Conservation (phyloP, 1,140 invertebrate genomes). For the Drosophila carrolli region DNA sequence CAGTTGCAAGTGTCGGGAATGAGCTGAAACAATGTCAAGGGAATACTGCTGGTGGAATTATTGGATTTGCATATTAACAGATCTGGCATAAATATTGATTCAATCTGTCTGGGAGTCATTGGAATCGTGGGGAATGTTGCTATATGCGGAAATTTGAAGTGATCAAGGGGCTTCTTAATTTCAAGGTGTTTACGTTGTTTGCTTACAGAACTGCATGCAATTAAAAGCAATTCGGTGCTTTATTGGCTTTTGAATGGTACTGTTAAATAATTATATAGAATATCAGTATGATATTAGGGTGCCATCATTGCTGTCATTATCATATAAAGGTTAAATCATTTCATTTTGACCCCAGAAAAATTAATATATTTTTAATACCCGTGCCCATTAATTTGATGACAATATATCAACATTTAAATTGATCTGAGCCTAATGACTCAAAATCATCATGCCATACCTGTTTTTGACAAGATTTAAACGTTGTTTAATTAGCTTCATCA, state of each 20-base stretch:
- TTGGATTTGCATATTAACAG: constrained; percentile 48
- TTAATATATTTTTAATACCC: background rate
- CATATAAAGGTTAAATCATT: background rate
- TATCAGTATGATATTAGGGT: background rate
- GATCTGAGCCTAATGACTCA: background rate
- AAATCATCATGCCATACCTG: background rate
- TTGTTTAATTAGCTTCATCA: background rate
- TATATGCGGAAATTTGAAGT: constrained; percentile 27
- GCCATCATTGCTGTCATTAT: constrained; percentile 3
- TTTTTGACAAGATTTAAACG: background rate
- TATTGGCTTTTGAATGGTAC: background rate
- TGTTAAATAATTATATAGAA: background rate
- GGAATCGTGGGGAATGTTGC: constrained; percentile 8
- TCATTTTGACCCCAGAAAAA: constrained; percentile 2
- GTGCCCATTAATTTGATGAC: background rate
- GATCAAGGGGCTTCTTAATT: constrained; percentile 8
- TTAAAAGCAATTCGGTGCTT: background rate
- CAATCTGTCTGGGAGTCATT: constrained; percentile 17
- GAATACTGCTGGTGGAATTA: constrained; percentile 24
- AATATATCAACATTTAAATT: background rate
- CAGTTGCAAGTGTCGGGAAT: constrained; percentile 30
- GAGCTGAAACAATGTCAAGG: constrained; percentile 38
- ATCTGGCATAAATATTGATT: constrained; percentile 42
- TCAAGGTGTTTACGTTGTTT: background rate
- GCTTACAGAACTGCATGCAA: background rate